Evolutionary conservation across 2,888 invertebrate genomes (phyloP).

Genomic region (Masnerella sp.): DNA sequence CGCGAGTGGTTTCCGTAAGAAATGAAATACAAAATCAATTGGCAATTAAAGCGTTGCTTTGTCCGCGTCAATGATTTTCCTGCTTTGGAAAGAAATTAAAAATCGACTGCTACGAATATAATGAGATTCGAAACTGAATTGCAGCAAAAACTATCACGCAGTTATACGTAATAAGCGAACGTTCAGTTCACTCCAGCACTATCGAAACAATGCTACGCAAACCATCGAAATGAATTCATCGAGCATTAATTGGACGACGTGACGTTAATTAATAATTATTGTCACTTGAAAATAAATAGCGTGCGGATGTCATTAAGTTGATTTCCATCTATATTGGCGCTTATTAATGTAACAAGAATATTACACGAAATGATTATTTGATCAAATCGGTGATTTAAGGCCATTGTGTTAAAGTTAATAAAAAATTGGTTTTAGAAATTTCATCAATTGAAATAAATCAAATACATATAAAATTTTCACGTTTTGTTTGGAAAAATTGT

Average conservation of each 20-base stretch:
- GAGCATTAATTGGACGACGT: slow-evolving; percentile 49
- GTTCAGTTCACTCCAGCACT: too few species aligned
- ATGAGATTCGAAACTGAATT: slow-evolving; percentile 15
- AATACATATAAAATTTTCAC: too few species aligned
- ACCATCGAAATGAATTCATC: slow-evolving; percentile 46
- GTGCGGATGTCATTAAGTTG: slow-evolving; percentile 35
- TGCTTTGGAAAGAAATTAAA: background rate
- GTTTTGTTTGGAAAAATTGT: background rate
- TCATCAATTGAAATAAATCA: too few species aligned
- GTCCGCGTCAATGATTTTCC: background rate
- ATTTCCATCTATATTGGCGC: slow-evolving; percentile 17
- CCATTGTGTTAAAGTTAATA: background rate
- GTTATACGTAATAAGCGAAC: slow-evolving; percentile 22
- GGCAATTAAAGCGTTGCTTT: slow-evolving; percentile 14
- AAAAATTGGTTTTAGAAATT: too few species aligned
- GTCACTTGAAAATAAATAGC: slow-evolving; percentile 52
- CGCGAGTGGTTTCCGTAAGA: slow-evolving; percentile 4
- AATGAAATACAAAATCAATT: slow-evolving; percentile 32
- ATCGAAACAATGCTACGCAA: slow-evolving; percentile 24
- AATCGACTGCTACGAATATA: background rate
- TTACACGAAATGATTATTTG: slow-evolving; percentile 30
- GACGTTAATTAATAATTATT: slow-evolving; percentile 58
- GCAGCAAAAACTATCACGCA: slow-evolving; percentile 20
- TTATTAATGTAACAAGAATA: slow-evolving; percentile 42
- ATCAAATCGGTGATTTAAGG: too few species aligned